Conservation (phyloP, 1,140 invertebrate genomes). For the Cydia splendana region DNA sequence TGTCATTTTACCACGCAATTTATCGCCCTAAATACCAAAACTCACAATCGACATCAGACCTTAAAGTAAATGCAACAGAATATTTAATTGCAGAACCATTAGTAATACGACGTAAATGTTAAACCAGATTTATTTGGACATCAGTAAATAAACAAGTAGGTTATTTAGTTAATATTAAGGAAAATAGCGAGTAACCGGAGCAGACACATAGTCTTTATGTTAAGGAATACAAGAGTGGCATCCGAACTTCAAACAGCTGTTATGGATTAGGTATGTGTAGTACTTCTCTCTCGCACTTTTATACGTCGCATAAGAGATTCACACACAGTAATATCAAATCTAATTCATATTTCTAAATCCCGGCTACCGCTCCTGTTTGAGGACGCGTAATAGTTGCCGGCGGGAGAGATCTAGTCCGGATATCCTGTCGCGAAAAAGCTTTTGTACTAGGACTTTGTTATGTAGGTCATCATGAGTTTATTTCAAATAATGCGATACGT, state of each 20-base stretch:
- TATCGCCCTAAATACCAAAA: neutral
- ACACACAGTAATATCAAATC: no score
- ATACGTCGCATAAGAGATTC: no score
- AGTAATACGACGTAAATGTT: conserved; percentile 2
- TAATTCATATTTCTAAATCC: no score
- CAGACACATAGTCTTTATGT: neutral
- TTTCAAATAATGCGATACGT: no score
- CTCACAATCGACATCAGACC: neutral
- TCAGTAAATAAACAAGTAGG: neutral
- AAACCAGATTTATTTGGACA: conserved; percentile 3
- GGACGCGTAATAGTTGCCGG: neutral
- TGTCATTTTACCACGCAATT: neutral
- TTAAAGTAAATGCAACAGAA: neutral
- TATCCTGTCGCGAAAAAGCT: neutral
- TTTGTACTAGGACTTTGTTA: neutral
- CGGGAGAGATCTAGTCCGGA: neutral
- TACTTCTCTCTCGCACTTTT: no score
- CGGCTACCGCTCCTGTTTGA: neutral
- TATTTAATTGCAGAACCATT: neutral
- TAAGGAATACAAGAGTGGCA: neutral
- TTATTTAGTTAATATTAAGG: conserved; percentile 4
- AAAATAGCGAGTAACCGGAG: neutral
- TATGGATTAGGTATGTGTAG: no score
- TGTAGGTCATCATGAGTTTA: neutral
- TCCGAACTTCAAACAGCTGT: no score